These are phyloP conservation scores for Tragelaphus scriptus DNA, from an alignment of 2,113 vertebrate genomes.

Conservation along the genomic window DNA sequence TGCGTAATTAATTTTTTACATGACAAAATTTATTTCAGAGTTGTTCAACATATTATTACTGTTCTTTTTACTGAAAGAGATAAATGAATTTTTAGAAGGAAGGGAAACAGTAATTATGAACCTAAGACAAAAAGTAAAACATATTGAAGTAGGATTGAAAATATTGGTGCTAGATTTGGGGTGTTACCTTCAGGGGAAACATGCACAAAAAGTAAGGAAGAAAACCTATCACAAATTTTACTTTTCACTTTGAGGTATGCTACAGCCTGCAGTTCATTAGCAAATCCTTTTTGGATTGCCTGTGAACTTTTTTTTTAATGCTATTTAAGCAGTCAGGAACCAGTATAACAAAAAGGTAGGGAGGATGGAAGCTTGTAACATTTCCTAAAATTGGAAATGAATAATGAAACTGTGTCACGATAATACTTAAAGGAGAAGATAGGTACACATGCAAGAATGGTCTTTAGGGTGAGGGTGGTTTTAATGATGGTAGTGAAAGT, in stretches of 20 bases:
- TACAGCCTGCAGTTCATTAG: conserved; percentile 69
- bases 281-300: conserved; percentile 70
- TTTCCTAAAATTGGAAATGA: conserved; percentile 29
- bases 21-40: conserved; percentile 88
- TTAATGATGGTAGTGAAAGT: background rate
- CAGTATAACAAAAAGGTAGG: background rate
- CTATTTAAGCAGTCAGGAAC: conserved; percentile 15
- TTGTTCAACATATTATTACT: conserved; percentile 87
- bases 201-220: conserved; percentile 63
- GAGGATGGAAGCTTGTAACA: background rate
- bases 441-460: background rate
- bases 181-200: conserved; percentile 17
- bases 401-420: background rate
- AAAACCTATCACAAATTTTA: conserved; percentile 72
- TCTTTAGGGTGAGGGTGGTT: background rate
- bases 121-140: conserved; percentile 74
- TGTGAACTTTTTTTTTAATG: conserved; percentile 28
- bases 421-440: background rate
- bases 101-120: conserved; percentile 80
- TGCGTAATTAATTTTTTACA: conserved; percentile 97
- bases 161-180: conserved; percentile 57
- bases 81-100: conserved; percentile 83
- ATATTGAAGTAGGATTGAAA: conserved; percentile 64
- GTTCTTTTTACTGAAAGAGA: conserved; percentile 84
- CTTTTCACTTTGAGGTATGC: conserved; percentile 72